phyloP scores from a whole-genome alignment of 2,888 invertebrate genomes.

The Scotopteryx bipunctaria region DNA sequence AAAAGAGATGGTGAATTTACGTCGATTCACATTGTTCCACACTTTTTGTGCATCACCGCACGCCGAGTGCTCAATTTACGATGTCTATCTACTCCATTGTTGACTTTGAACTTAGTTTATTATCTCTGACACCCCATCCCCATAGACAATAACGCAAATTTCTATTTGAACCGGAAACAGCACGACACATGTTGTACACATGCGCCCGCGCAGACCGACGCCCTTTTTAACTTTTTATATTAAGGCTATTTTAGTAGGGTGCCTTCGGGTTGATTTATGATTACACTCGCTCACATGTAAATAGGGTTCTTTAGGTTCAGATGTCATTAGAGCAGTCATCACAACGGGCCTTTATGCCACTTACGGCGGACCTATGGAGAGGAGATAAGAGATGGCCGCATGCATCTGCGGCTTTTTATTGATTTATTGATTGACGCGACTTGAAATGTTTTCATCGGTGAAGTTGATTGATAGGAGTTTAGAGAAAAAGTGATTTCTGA shows the following conservation, averaged over 20 bases:
- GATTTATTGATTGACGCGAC: conserved; percentile 64
- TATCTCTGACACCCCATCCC: conserved; percentile 51
- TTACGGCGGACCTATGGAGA: conserved; percentile 52
- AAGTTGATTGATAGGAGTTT: conserved; percentile 34
- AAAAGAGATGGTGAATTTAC: conserved; percentile 7
- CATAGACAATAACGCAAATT: conserved; percentile 67
- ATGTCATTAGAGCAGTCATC: conserved; percentile 54
- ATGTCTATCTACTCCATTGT: conserved; percentile 25
- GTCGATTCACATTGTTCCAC: conserved; percentile 10
- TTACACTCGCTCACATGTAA: conserved; percentile 42
- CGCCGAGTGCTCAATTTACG: conserved; percentile 22
- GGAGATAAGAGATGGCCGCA: conserved; percentile 67
- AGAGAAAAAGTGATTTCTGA: conserved; percentile 34
- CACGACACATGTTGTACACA: conserved; percentile 74
- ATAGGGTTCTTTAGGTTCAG: conserved; percentile 28
- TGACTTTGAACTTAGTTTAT: conserved; percentile 53
- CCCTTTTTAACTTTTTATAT: conserved; percentile 68
- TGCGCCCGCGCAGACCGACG: conserved; percentile 65
- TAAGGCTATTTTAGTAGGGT: conserved; percentile 65
- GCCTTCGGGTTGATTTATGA: conserved; percentile 66
- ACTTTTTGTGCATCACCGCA: conserved; percentile 22
- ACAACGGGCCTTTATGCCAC: conserved; percentile 63
- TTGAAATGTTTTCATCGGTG: conserved; percentile 49
- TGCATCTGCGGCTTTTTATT: conserved; percentile 63
- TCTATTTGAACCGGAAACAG: conserved; percentile 72